Percentiles rank a stretch among this genome's conserved stretches.
Evolutionary conservation across 1,140 invertebrate species (phyloP).

Genomic region (Tetranychus urticae): DNA sequence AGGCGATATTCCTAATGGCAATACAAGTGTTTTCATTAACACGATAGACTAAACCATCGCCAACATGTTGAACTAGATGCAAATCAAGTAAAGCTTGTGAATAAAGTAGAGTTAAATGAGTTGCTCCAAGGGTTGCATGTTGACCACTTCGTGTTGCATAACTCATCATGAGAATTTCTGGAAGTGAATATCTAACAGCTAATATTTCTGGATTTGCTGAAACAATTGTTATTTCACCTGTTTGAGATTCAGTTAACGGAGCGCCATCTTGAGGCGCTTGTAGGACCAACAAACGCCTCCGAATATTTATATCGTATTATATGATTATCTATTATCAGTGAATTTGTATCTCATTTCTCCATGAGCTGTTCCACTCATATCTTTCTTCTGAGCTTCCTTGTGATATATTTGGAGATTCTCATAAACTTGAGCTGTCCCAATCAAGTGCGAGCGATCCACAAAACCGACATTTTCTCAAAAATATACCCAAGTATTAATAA

Average conservation of each 20-base stretch:
- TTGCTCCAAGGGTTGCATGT: conserved; percentile 3
- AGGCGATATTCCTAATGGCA: conserved; percentile 5
- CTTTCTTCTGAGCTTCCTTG: background rate
- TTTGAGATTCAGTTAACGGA: background rate
- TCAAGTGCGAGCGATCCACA: conserved; percentile 1
- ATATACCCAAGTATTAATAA: conserved; percentile 1
- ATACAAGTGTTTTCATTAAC: conserved; percentile 8
- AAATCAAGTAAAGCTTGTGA: conserved; percentile 5
- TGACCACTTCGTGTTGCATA: conserved; percentile 4
- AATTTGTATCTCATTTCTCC: background rate
- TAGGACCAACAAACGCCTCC: background rate
- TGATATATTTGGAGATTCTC: background rate
- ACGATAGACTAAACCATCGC: conserved; percentile 3
- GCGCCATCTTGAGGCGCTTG: no score
- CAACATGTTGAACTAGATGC: conserved; percentile 5
- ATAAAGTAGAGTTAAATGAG: conserved; percentile 1
- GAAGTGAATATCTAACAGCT: conserved; percentile 6
- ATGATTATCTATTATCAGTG: background rate
- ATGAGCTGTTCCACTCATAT: background rate
- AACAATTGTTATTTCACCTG: background rate
- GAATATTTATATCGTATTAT: conserved; percentile 1
- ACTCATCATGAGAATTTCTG: conserved; percentile 7
- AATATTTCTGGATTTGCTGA: background rate
- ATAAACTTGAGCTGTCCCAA: background rate
- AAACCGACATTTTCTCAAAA: background rate